Conservation (phyloP, 2,797 vertebrate species). For the Myiotriccus ornatus region DNA sequence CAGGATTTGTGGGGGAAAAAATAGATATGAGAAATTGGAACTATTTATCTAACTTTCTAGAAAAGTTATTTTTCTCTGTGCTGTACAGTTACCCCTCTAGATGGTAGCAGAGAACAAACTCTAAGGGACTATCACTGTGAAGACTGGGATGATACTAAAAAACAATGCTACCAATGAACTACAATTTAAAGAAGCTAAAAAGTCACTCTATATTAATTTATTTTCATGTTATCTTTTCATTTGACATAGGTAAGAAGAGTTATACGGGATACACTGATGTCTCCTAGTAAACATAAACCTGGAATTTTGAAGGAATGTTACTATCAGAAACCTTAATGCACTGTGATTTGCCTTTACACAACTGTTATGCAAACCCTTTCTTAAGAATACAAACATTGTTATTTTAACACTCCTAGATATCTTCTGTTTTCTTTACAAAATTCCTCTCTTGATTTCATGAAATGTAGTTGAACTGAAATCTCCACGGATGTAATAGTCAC, state of each 20-base stretch:
- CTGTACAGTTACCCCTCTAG: conserved; percentile 51
- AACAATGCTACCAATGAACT: not conserved
- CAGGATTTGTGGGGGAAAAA: not conserved
- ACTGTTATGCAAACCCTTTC: not conserved
- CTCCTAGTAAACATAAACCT: not conserved
- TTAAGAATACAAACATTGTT: not conserved
- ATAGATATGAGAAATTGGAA: not conserved
- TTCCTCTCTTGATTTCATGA: not conserved
- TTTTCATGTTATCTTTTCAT: not conserved
- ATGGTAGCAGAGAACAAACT: conserved; percentile 62
- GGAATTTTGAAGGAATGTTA: not conserved
- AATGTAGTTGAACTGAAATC: not conserved
- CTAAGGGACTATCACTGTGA: not conserved
- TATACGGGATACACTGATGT: not conserved
- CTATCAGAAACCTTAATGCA: not conserved
- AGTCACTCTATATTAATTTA: not conserved
- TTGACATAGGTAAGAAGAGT: not conserved
- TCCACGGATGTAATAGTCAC: not conserved
- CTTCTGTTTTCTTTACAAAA: not conserved
- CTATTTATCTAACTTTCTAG: not conserved
- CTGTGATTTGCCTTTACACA: not conserved
- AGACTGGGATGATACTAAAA: not conserved
- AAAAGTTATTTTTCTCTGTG: not conserved
- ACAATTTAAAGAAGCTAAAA: not conserved
- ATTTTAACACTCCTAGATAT: not conserved